Percentiles rank a stretch among this genome's conserved stretches.
Conservation (phyloP, 2,797 vertebrate species). For the Thalassophryne amazonica region DNA sequence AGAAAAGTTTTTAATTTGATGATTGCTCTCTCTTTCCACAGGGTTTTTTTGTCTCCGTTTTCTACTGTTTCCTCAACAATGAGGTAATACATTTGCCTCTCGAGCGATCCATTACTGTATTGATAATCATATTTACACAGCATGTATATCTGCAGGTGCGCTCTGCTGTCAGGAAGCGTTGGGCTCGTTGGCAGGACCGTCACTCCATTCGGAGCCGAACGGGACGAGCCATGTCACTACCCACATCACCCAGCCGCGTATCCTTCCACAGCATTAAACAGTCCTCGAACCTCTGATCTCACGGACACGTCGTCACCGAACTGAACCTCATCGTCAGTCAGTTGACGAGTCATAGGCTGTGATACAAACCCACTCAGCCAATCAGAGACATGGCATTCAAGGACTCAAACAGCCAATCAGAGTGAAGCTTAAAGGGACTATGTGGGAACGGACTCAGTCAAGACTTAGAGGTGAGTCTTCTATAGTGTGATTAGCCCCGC, state of each 20-base stretch:
- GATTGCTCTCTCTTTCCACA: slow-evolving; percentile 43
- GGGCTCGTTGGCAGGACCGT: slow-evolving; percentile 94
- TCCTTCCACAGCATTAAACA: slow-evolving; percentile 97
- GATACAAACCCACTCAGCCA: neutral
- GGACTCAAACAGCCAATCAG: neutral
- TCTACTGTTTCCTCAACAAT: slow-evolving; percentile 94
- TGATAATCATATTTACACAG: neutral
- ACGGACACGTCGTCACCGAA: neutral
- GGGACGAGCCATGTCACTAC: slow-evolving; percentile 89
- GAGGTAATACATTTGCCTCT: slow-evolving; percentile 79
- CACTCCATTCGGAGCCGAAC: slow-evolving; percentile 86
- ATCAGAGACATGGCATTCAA: neutral
- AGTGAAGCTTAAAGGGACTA: neutral
- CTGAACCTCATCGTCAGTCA: neutral
- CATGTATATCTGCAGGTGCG: slow-evolving; percentile 78
- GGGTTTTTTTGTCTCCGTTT: slow-evolving; percentile 95
- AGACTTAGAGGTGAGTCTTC: too few relatives aligned
- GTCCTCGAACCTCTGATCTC: slow-evolving; percentile 81
- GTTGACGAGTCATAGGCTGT: neutral
- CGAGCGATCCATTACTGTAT: neutral
- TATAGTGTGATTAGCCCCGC: neutral
- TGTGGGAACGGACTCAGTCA: neutral
- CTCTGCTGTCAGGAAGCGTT: slow-evolving; percentile 87
- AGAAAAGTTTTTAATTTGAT: neutral
- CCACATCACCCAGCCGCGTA: slow-evolving; percentile 87